A percentile compares a stretch with the other conserved stretches of the same genome.
These are phyloP conservation scores for Aspidiotus rigidus DNA, from an alignment of 2,888 invertebrate genomes.

Conservation along the genomic window DNA sequence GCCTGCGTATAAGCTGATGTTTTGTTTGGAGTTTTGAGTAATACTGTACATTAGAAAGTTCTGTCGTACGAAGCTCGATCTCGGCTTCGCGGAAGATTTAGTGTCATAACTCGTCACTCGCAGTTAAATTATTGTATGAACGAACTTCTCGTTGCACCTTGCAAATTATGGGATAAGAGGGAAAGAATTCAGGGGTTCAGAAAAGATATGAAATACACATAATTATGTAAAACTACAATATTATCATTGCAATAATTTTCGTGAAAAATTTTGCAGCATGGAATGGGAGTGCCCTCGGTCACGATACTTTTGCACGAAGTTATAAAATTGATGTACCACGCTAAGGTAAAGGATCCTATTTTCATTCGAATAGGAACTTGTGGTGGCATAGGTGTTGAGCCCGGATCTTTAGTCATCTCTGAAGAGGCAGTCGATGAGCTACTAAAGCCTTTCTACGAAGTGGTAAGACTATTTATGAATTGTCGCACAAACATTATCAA, in stretches of 20 bases:
- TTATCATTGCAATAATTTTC: background rate
- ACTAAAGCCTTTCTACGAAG: constrained; percentile 67
- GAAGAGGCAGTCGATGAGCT: constrained; percentile 86
- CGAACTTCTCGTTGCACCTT: too few relatives aligned
- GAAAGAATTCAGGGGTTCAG: background rate
- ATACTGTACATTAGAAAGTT: too few relatives aligned
- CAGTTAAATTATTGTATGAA: too few relatives aligned
- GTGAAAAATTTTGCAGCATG: constrained; percentile 59
- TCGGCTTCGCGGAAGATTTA: too few relatives aligned
- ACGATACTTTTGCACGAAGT: constrained; percentile 92
- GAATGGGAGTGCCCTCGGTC: constrained; percentile 95
- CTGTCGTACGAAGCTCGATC: too few relatives aligned
- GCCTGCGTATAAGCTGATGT: too few relatives aligned
- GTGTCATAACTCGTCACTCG: too few relatives aligned
- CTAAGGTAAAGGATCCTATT: constrained; percentile 74
- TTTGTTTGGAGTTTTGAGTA: too few relatives aligned
- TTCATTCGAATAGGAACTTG: constrained; percentile 90
- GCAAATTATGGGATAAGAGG: too few relatives aligned
- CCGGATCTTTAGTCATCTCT: constrained; percentile 87
- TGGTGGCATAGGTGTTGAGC: constrained; percentile 85
- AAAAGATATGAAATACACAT: background rate
- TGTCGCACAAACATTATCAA: background rate
- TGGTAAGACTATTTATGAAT: constrained; percentile 53
- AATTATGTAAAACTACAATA: background rate
- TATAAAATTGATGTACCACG: constrained; percentile 92